Conservation (phyloP, 1,140 invertebrate genomes). For the Samia ricini region DNA sequence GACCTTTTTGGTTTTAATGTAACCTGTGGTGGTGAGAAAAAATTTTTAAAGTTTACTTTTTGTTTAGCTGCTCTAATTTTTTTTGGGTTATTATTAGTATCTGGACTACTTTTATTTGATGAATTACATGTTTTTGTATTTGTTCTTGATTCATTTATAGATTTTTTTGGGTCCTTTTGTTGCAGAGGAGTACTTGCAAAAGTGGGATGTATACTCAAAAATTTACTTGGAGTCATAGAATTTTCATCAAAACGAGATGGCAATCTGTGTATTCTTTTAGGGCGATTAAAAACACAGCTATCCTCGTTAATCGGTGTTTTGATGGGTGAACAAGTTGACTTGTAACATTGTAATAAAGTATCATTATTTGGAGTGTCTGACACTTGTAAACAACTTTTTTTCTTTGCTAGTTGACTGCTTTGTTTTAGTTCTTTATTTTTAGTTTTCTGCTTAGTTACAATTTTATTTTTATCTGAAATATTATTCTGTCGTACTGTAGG, state of each 20-base stretch:
- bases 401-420: not conserved
- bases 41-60: constrained; percentile 10
- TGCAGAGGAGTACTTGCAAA: constrained; percentile 58
- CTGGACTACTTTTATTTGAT: constrained; percentile 15
- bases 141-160: not conserved
- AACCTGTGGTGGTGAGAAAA: not conserved
- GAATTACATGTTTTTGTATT: not conserved
- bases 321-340: not conserved
- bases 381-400: not conserved
- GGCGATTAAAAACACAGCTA: constrained; percentile 29
- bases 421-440: not conserved
- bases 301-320: not conserved
- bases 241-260: constrained; percentile 57
- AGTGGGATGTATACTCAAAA: constrained; percentile 44
- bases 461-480: not conserved
- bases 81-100: constrained; percentile 20
- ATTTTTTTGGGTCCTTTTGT: constrained; percentile 4
- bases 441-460: not conserved
- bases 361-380: not conserved
- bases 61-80: constrained; percentile 17
- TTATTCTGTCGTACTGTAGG: not conserved
- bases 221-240: constrained; percentile 55
- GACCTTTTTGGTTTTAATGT: constrained; percentile 16
- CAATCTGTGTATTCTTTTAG: constrained; percentile 50
- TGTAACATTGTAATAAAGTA: not conserved